A percentile compares a stretch with the other conserved stretches of the same genome.
These are phyloP conservation scores for Papilio xuthus DNA, from an alignment of 1,140 invertebrate genomes.

Conservation along the genomic window DNA sequence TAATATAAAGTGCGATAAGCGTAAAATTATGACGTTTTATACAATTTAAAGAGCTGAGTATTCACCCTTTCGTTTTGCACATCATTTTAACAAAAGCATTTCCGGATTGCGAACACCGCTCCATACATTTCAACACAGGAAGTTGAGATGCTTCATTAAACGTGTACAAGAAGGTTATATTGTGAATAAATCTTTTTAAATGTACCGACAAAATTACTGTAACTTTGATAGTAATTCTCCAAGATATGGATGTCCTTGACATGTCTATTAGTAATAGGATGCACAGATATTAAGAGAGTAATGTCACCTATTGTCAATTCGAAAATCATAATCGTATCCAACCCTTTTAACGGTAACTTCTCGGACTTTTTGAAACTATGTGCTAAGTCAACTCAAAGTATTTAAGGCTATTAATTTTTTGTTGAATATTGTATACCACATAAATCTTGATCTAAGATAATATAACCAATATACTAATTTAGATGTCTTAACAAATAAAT, in stretches of 20 bases:
- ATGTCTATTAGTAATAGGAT: conserved; percentile 5
- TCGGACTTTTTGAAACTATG: no score
- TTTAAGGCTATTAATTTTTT: neutral
- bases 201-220: conserved; percentile 57
- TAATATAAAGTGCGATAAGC: conserved; percentile 26
- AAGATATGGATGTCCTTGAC: conserved; percentile 1
- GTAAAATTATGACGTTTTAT: conserved; percentile 40
- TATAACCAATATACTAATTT: neutral
- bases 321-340: neutral
- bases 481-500: neutral
- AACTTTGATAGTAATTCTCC: conserved; percentile 41
- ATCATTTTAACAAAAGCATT: conserved; percentile 61
- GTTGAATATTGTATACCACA: neutral
- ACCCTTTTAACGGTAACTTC: neutral
- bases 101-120: conserved; percentile 71
- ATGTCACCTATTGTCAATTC: no score
- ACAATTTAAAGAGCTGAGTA: conserved; percentile 41
- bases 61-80: conserved; percentile 64
- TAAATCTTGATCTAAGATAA: conserved; percentile 13
- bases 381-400: no score
- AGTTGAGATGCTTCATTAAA: conserved; percentile 69
- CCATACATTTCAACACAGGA: conserved; percentile 65
- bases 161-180: conserved; percentile 52
- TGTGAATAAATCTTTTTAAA: conserved; percentile 56
- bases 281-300: neutral